Conservation (phyloP, 2,797 vertebrate species). For the Mionectes olivaceus region DNA sequence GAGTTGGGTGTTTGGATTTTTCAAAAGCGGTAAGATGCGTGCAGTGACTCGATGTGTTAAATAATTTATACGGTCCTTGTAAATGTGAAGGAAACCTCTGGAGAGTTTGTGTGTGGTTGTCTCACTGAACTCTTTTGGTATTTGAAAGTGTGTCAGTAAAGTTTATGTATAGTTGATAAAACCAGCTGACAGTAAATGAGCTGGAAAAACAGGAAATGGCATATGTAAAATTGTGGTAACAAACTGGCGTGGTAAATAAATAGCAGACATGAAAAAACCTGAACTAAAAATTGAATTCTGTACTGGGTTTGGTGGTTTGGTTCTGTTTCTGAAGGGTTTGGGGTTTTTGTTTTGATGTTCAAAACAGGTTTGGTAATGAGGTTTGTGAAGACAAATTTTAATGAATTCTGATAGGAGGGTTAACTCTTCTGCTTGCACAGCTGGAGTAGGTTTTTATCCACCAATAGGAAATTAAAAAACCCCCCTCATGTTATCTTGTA, state of each 20-base stretch:
- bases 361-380: not conserved
- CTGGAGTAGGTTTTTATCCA: not conserved
- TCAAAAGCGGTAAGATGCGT: constrained; percentile 91
- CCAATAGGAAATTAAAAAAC: not conserved
- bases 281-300: not conserved
- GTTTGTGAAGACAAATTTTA: not conserved
- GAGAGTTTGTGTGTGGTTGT: not conserved
- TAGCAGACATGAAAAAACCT: not conserved
- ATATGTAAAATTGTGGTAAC: not conserved
- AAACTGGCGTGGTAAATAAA: not conserved
- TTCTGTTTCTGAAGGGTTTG: not conserved
- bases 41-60: accelerated
- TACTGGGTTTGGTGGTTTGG: not conserved
- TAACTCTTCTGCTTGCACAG: not conserved
- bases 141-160: not conserved
- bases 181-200: not conserved
- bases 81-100: not conserved
- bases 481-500: not conserved
- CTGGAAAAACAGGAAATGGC: constrained; percentile 12
- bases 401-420: not conserved
- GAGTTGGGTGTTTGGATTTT: constrained; percentile 94
- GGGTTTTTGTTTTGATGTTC: not conserved
- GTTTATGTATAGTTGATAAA: not conserved
- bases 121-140: not conserved
- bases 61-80: not conserved